phyloP scores from a whole-genome alignment of 2,797 vertebrate species.

The Adelosebastes latens region DNA sequence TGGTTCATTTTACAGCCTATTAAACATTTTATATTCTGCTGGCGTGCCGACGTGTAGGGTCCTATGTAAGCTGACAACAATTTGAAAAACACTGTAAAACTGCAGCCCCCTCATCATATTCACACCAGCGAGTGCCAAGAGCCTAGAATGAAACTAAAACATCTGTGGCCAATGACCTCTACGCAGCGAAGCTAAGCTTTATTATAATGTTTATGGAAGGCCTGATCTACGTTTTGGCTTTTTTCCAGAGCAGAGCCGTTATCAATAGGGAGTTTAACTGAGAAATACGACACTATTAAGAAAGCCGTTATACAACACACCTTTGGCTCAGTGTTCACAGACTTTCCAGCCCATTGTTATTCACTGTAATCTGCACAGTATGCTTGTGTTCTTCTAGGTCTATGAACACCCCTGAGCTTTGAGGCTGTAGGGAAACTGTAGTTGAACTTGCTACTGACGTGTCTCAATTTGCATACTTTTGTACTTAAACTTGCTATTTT shows the following conservation, averaged over 20 bases:
- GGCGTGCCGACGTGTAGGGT: not conserved
- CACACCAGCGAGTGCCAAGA: constrained; percentile 17
- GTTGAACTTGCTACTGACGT: not conserved
- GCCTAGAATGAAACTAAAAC: constrained; percentile 23
- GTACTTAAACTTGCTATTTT: not conserved
- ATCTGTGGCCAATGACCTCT: constrained; percentile 23
- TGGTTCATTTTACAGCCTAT: constrained; percentile 40
- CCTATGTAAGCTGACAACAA: constrained; percentile 47
- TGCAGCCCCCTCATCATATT: not conserved
- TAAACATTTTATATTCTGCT: constrained; percentile 38
- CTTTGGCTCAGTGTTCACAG: constrained; percentile 35
- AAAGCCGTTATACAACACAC: constrained; percentile 27
- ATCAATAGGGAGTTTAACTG: not conserved
- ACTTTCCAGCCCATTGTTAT: constrained; percentile 20
- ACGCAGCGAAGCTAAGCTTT: not conserved
- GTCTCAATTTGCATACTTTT: not conserved
- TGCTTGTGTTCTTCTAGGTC: too few species aligned
- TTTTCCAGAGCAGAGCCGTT: not conserved
- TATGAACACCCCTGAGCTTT: too few species aligned
- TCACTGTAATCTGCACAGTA: not conserved
- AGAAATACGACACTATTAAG: constrained; percentile 11
- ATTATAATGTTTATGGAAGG: constrained; percentile 5
- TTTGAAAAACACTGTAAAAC: constrained; percentile 55
- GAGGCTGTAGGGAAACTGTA: too few species aligned
- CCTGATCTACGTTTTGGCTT: constrained; percentile 11